These are phyloP conservation scores for Malurus elegans DNA, from an alignment of 2,113 vertebrate genomes.

Conservation along the genomic window DNA sequence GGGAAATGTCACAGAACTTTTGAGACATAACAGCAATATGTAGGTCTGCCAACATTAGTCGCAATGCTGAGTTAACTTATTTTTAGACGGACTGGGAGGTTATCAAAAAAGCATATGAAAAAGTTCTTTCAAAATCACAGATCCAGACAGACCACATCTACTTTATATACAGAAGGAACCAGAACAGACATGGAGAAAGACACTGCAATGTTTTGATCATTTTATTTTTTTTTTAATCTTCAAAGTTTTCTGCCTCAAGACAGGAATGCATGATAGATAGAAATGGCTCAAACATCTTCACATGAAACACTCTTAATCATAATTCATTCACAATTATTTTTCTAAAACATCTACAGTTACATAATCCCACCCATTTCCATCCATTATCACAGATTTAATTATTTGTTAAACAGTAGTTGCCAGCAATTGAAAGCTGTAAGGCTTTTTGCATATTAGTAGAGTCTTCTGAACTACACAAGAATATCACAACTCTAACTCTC, in stretches of 20 bases:
- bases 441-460: conserved; percentile 78
- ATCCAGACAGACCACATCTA: background rate
- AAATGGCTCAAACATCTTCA: conserved; percentile 97
- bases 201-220: conserved; percentile 71
- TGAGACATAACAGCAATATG: background rate
- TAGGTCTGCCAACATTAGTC: background rate
- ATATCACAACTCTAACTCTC: conserved; percentile 65
- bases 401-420: conserved; percentile 80
- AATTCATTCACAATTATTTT: conserved; percentile 82
- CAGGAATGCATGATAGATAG: conserved; percentile 97
- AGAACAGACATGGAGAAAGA: background rate
- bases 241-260: conserved; percentile 90
- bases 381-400: conserved; percentile 80
- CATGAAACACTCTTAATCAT: conserved; percentile 84
- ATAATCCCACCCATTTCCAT: conserved; percentile 75
- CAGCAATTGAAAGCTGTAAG: conserved; percentile 74
- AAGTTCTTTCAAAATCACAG: background rate
- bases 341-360: conserved; percentile 78
- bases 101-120: background rate
- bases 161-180: background rate
- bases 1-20: background rate
- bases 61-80: background rate
- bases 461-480: conserved; percentile 74
- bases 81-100: background rate
- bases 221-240: conserved; percentile 85